Evolutionary conservation across 2,797 vertebrate species (phyloP).

Genomic region (Chromobotia macracanthus): DNA sequence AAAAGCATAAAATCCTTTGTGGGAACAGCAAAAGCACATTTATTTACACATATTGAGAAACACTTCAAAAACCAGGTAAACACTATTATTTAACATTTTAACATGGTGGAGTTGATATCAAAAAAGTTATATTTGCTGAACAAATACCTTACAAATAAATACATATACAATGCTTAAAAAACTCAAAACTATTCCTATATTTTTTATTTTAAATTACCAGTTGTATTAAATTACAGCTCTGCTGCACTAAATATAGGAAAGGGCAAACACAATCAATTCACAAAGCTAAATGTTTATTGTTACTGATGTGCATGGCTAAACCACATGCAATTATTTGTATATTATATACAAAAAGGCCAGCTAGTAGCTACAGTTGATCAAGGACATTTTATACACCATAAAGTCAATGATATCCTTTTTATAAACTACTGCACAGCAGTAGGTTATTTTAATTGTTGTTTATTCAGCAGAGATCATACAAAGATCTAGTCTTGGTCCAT

Average conservation of each 20-base stretch:
- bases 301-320: constrained; percentile 3
- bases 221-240: too few species aligned
- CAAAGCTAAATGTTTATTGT: background rate
- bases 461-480: constrained; percentile 9
- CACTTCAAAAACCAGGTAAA: background rate
- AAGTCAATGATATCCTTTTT: constrained; percentile 3
- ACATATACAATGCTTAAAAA: background rate
- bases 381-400: constrained; percentile 12
- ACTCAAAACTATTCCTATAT: background rate
- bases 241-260: background rate
- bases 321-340: background rate
- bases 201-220: background rate
- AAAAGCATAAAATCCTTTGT: background rate
- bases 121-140: too few species aligned
- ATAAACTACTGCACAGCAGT: constrained; percentile 51
- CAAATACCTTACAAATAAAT: background rate
- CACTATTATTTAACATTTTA: background rate
- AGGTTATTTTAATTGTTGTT: constrained; percentile 26
- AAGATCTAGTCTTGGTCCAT: constrained; percentile 2
- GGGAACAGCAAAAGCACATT: background rate
- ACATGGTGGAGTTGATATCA: background rate
- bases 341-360: constrained; percentile 21
- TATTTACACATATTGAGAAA: background rate
- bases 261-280: background rate
- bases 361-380: constrained; percentile 40